Evolutionary conservation across 23 tunicate species (phyloP), one percentile per base, ranked within the genome.

Genomic region (Pegea sp.): DNA sequence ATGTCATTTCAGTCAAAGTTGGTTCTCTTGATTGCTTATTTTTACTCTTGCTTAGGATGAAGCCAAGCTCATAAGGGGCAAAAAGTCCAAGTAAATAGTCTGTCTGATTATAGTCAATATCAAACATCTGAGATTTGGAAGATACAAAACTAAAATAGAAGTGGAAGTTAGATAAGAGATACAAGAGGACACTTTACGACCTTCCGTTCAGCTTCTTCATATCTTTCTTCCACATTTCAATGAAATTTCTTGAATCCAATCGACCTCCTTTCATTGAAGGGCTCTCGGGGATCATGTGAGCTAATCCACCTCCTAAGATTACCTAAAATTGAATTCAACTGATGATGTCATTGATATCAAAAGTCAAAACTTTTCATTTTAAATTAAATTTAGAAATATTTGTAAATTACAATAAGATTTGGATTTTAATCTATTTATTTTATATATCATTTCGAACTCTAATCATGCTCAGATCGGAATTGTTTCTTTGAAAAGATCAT

Each of bases 281-380:
- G 19, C 26, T 54, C 16, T 38, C 46, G 0, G 80, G 80, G 24
- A 49, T 33, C 80, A 80, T 71, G 33, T 80, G 78, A 1, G 67
- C 61, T 0, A 69, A 31, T 13, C 93, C 95, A 1, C 95, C 86
- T 1, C 95, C 95, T n/a, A 84, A 22, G 21, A 84, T 56, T 19
- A 84, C 95, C 75, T 69, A 20, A 25, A 2, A 19, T 27, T 31
- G 8, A n/a, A n/a, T n/a, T n/a, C n/a, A n/a, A n/a, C n/a, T n/a
- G n/a, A n/a, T n/a, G n/a, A n/a, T n/a, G n/a, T n/a, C n/a, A n/a
- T n/a, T n/a, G n/a, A n/a, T n/a, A n/a, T n/a, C n/a, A n/a, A n/a
- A n/a, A n/a, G n/a, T n/a, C n/a, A n/a, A n/a, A n/a, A n/a, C n/a
- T n/a, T n/a, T n/a, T n/a, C n/a, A n/a, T n/a, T n/a, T n/a, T n/a